Evolutionary conservation across 2,797 vertebrate species (phyloP), one percentile per base, ranked within the genome.

Genomic region (Coregonus ussuriensis): DNA sequence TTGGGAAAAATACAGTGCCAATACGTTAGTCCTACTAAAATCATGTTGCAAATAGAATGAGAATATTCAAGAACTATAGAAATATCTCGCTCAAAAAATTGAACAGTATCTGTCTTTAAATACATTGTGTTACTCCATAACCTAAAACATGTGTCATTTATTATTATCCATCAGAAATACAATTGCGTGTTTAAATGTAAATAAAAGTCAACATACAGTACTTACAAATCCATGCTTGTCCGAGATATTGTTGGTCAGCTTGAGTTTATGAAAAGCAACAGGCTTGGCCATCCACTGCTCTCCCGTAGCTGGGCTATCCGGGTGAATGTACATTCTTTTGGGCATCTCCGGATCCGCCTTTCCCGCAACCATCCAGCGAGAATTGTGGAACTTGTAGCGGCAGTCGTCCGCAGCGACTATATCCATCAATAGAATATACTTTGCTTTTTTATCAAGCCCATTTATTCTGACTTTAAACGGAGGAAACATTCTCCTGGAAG

Each of bases 211-310:
- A 68, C 68, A 65, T 31, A 33, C 35, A 68, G 51, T 90, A 98
- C 97, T 99, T 94, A 99, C 98, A 89, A 99, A 99, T 94, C 98
- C 98, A 76, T 99, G 98, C 82, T 99, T 99, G 93, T 99, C 98
- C 1, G 98, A 99, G 87, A 99, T 99, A 91, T 99, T 99, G 94
- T 99, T 99, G 89, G 98, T 99, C 82, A 99, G 93, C 82, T 99
- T 99, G 86, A 99, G 96, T 86, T 99, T 99, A 88, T 99, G 98
- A 86, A 98, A 99, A 78, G 97, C 96, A 88, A 99, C 97, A 67
- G 97, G 96, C 90, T 99, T 99, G 85, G 97, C 97, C 97, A 99
- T 99, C 97, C 98, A 99, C 93, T 99, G 98, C 91, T 99, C 98
- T 9, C 98, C 98, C 0, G 98, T 98, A 89, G 97, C 97, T 0